These are phyloP conservation scores for Apodemia arnacis DNA, from an alignment of 2,888 invertebrate species.

Conservation along the genomic window DNA sequence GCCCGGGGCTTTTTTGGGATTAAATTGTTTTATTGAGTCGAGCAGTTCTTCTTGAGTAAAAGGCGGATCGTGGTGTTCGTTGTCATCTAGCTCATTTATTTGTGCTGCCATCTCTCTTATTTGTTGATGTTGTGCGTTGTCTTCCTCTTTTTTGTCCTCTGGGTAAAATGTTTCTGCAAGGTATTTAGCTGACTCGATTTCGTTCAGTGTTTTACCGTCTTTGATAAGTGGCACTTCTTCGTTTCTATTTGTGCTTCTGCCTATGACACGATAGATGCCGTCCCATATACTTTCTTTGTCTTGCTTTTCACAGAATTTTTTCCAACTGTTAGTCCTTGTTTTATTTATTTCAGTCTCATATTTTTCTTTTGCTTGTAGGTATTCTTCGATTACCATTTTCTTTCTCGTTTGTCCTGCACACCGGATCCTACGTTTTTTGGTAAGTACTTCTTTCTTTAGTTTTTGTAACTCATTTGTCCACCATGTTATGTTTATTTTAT, in stretches of 20 bases:
- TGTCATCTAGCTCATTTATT: not conserved
- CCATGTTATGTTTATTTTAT: not conserved
- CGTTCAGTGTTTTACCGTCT: not conserved
- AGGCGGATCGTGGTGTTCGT: not conserved
- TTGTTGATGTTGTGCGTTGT: not conserved
- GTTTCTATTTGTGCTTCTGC: constrained; percentile 13
- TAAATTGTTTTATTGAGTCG: not conserved
- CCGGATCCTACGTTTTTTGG: constrained; percentile 8
- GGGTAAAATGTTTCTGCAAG: constrained; percentile 17
- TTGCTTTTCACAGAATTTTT: constrained; percentile 69
- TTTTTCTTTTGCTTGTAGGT: constrained; percentile 42
- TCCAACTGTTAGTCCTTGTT: constrained; percentile 68
- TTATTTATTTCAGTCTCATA: constrained; percentile 38
- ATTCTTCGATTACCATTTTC: constrained; percentile 38
- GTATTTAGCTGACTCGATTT: not conserved
- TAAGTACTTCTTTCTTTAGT: not conserved
- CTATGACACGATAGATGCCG: constrained; percentile 63
- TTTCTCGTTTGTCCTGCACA: constrained; percentile 15
- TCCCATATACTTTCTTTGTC: constrained; percentile 73
- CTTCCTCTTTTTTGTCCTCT: not conserved
- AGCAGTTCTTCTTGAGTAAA: not conserved
- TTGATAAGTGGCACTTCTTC: not conserved
- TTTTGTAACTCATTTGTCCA: not conserved
- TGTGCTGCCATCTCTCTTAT: not conserved
- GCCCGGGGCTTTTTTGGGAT: too few relatives aligned